Evolutionary conservation across 1,140 invertebrate species (phyloP), one percentile per base, ranked within the genome.

Genomic region (Ylistrum balloti): DNA sequence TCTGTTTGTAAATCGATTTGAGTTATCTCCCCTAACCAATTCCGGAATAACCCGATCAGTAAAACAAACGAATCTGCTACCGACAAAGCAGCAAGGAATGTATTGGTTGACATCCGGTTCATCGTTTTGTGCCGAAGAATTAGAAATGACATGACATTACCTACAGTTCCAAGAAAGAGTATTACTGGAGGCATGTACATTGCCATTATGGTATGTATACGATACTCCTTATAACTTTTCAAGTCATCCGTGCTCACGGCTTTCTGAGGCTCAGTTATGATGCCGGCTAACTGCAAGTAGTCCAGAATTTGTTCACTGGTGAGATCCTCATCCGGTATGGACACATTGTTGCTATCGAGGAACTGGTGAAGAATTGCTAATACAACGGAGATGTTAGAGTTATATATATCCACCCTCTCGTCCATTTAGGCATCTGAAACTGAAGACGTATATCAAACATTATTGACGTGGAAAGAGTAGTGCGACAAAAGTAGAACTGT

Each of bases 1-100:
- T 91, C 88, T 41, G 92, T 92, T 88, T 94, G 92, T 45, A 95
- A 89, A 89, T 95, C 93, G 17, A 90, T 33, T 0, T 91, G 93
- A n/a, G 90, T 90, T 28, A 95, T 88, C 33, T 94, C 93, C 11
- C 91, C 93, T 9, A 96, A 86, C 95, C 96, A 96, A n/a, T 94
- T 92, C 34, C 93, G 89, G 74, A 96, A 92, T 33, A 96, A 89
- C n/a, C 96, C 95, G 22, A 95, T 92, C 74, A 94, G 94, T 41
- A 96, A 90, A 13, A 96, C 95, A 17, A 95, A 85, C 11, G 94
- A 94, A 91, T 96, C 96, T 9, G 95, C 94, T 0, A 96, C 88
- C 10, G 95, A 94, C 33, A 96, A 93, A 0, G 94, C 95, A 38
- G 95, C 94, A 13, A 96, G 93, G 90, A 96, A 96, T 22, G 93